Conservation (phyloP, 2,113 vertebrate genomes). For the Kryptolebias marmoratus region DNA sequence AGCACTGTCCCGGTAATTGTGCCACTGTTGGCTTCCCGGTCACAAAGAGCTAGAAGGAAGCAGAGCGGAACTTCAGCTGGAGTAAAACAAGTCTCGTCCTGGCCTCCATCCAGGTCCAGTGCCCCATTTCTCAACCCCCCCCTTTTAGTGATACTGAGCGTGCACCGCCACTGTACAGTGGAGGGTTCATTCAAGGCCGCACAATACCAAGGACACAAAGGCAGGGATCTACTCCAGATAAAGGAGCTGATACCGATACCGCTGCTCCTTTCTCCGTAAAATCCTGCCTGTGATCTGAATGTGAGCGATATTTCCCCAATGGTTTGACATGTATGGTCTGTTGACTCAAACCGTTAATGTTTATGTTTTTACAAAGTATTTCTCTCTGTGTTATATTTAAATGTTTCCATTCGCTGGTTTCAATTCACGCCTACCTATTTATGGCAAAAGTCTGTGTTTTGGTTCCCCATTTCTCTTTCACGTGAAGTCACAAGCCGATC, state of each 20-base stretch:
- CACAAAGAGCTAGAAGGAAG: constrained; percentile 44
- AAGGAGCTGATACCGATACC: constrained; percentile 46
- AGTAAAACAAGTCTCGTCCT: constrained; percentile 46
- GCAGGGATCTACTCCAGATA: constrained; percentile 30
- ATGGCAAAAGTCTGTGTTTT: neutral
- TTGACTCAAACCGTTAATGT: neutral
- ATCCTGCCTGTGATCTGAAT: constrained; percentile 26
- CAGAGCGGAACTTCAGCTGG: constrained; percentile 45
- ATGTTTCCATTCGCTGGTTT: constrained; percentile 13
- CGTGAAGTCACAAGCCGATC: constrained; percentile 4
- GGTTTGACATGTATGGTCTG: neutral
- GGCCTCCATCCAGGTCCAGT: constrained; percentile 44
- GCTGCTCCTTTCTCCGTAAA: constrained; percentile 11
- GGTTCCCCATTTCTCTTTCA: constrained; percentile 24
- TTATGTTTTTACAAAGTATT: neutral
- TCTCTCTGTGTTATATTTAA: constrained; percentile 14
- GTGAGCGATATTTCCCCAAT: neutral
- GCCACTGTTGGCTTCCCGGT: constrained; percentile 38
- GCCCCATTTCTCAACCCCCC: constrained; percentile 37
- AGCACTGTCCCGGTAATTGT: constrained; percentile 40
- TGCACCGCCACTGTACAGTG: constrained; percentile 35
- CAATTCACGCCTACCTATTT: neutral
- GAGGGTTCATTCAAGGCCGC: constrained; percentile 47
- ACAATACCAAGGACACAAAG: constrained; percentile 43
- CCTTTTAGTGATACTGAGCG: constrained; percentile 27